phyloP scores from a whole-genome alignment of 2,797 vertebrate genomes.

The Bovichtus variegatus region DNA sequence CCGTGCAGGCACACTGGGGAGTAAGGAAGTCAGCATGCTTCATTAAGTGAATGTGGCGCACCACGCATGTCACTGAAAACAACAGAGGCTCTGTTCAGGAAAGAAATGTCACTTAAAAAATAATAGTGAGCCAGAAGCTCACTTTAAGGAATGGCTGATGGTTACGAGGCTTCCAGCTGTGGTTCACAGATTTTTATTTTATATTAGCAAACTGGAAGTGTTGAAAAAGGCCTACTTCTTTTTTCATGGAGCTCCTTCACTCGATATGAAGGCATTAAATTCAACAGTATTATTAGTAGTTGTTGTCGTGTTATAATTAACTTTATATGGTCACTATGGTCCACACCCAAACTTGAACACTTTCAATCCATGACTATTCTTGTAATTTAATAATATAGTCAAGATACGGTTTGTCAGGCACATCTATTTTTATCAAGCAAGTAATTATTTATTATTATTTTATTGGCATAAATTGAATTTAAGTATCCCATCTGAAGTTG shows the following conservation, averaged over 20 bases:
- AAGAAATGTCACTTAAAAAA: constrained; percentile 76
- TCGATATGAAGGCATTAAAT: constrained; percentile 5
- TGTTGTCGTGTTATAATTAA: constrained; percentile 5
- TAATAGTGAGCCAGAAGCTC: constrained; percentile 69
- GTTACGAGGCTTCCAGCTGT: constrained; percentile 67
- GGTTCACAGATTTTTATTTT: constrained; percentile 65
- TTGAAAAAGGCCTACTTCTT: constrained; percentile 23
- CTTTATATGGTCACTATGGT: constrained; percentile 12
- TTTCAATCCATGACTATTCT: not conserved
- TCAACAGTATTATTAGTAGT: not conserved
- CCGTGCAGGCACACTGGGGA: constrained; percentile 73
- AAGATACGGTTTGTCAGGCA: constrained; percentile 21
- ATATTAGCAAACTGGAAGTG: constrained; percentile 49
- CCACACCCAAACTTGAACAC: not conserved
- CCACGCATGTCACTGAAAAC: constrained; percentile 73
- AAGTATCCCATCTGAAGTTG: constrained; percentile 30
- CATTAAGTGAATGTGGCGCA: constrained; percentile 79
- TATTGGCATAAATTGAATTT: constrained; percentile 27
- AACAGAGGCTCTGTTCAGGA: constrained; percentile 81
- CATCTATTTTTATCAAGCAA: constrained; percentile 21
- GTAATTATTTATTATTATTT: constrained; percentile 44
- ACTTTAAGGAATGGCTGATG: constrained; percentile 52
- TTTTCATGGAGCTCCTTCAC: constrained; percentile 21
- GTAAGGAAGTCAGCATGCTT: constrained; percentile 83
- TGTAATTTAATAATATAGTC: constrained; percentile 28